Base-by-base conservation (phyloP, 2,888 invertebrate genomes). In the Andricus quercusramuli region DNA sequence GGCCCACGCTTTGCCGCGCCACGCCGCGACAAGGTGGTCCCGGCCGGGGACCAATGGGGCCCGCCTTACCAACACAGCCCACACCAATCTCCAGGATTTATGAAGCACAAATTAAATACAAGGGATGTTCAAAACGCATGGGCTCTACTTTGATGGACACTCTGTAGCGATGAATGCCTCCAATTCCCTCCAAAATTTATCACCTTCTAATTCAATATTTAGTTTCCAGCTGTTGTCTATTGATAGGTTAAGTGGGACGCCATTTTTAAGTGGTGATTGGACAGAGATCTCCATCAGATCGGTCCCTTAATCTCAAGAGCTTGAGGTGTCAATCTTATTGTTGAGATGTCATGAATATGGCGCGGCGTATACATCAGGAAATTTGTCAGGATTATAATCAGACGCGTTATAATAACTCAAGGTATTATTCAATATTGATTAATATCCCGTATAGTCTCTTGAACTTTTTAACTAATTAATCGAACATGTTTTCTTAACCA, bases 41-140 rank as follows among this genome's bases (percentile, higher is more conserved):
- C 77, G 76, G 77, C 77, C 80, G 83, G 80, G 83, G 41, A 79
- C 88, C 85, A 85, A 86, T 82, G 86, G 82, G 81, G 77, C 83
- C 78, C 86, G 86, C 85, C 84, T 85, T 85, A 85, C 84, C 87
- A 84, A 85, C 84, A 86, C 82, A 82, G 84, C 84, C 86, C 86
- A 85, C 88, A 89, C 86, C 86, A 88, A 86, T 87, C 85, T 82
- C 81, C 82, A 87, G 86, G 88, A 89, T 90, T 90, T 90, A 89
- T 89, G 89, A 87, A 86, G 85, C 90, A 88, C 87, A 89, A 89
- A 89, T 90, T 88, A 88, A 89, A 90, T 85, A 86, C 82, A 70
- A 47, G 68, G 47, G 47, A 47, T 25, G 37, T 41, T n/a, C 11
- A 44, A 44, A 41, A 44, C 44, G 68, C 44, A 62, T 25, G 15